Evolutionary conservation across 2,888 invertebrate genomes (phyloP).

Genomic region (Drosophila putrida): DNA sequence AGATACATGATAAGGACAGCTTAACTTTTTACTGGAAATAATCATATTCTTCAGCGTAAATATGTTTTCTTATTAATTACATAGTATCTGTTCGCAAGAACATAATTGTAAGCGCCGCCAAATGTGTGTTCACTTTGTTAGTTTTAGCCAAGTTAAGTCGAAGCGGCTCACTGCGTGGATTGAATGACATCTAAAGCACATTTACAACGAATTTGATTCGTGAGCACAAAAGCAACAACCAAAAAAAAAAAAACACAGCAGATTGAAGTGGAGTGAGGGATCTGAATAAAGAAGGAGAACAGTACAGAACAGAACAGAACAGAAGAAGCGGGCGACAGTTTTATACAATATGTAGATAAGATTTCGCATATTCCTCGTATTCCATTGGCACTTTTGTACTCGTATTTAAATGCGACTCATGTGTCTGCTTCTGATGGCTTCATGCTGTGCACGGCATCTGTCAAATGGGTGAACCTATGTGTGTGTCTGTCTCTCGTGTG

Average conservation of each 20-base stretch:
- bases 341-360: slow-evolving; percentile 13
- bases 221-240: slow-evolving; percentile 15
- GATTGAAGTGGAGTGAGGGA: neutral
- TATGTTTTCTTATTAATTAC: too few relatives aligned
- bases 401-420: slow-evolving; percentile 36
- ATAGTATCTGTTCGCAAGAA: neutral
- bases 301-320: neutral
- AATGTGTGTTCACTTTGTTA: slow-evolving; percentile 14
- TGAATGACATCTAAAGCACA: slow-evolving; percentile 25
- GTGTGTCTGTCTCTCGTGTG: neutral
- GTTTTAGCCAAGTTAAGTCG: slow-evolving; percentile 12
- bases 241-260: neutral
- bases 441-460: slow-evolving; percentile 30
- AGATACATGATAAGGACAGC: neutral
- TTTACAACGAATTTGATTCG: slow-evolving; percentile 29
- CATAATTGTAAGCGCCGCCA: neutral
- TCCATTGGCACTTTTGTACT: slow-evolving; percentile 19
- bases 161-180: slow-evolving; percentile 5
- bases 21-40: neutral
- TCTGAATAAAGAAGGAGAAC: neutral
- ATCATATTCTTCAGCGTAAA: neutral
- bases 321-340: slow-evolving; percentile 27
- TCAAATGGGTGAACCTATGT: slow-evolving; percentile 3
- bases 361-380: slow-evolving; percentile 26
- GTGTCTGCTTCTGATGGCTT: slow-evolving; percentile 37